Conservation (phyloP, 2,797 vertebrate genomes). For the Emys orbicularis region DNA sequence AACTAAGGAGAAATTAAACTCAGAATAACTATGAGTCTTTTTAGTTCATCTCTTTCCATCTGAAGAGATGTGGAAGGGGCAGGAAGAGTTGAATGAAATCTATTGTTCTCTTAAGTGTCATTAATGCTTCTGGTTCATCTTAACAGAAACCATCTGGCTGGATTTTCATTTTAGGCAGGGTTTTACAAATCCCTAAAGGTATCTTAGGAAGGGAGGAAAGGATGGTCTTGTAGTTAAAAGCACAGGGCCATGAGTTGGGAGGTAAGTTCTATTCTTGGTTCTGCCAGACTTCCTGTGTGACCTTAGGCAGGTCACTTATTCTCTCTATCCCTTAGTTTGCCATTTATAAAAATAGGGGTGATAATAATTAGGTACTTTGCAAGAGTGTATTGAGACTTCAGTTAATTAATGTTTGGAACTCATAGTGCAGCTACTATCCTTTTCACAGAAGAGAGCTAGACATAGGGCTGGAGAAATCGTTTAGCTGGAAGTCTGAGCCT, state of each 20-base stretch:
- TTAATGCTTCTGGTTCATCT: background rate
- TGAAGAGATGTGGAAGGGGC: background rate
- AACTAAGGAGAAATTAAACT: background rate
- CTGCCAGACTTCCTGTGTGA: background rate
- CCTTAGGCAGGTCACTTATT: background rate
- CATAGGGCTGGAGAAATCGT: background rate
- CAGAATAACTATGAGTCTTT: background rate
- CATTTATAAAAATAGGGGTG: background rate
- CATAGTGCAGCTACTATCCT: background rate
- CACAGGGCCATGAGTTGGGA: background rate
- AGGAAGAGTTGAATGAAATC: background rate
- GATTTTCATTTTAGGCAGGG: background rate
- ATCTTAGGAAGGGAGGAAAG: background rate
- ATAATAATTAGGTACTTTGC: background rate
- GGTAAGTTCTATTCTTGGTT: background rate
- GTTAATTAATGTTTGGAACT: background rate
- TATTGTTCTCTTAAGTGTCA: constrained; percentile 2
- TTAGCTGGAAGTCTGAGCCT: background rate
- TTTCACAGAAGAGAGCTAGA: background rate
- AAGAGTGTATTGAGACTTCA: background rate
- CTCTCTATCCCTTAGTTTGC: background rate
- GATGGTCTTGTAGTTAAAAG: background rate
- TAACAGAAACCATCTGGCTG: background rate
- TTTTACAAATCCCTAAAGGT: background rate
- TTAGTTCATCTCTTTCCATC: background rate